These are phyloP conservation scores for Caenorhabditis japonica DNA, from an alignment of 2,888 invertebrate genomes.

Conservation along the genomic window DNA sequence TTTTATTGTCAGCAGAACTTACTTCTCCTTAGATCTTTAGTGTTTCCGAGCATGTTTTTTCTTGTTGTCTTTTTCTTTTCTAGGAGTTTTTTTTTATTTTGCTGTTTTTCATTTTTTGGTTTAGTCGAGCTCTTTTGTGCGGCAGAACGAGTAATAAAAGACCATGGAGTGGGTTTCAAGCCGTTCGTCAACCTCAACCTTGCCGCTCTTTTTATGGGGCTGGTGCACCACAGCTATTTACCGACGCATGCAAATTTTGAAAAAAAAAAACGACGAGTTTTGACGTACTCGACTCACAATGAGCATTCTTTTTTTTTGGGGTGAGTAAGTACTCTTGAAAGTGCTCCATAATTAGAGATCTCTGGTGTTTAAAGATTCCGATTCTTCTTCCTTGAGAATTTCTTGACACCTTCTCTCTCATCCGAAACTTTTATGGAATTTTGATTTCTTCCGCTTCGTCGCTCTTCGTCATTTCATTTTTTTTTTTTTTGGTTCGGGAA, in stretches of 20 bases:
- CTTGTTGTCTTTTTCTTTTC: conserved; percentile 8
- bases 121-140: conserved; percentile 1
- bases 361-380: conserved; percentile 2
- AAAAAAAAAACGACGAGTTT: conserved; percentile 1
- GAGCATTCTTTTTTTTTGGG: not conserved
- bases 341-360: conserved; percentile 14
- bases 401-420: no score
- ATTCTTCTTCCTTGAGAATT: no score
- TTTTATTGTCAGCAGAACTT: conserved; percentile 11
- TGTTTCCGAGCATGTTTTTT: conserved; percentile 13
- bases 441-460: conserved; percentile 5
- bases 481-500: conserved; percentile 1
- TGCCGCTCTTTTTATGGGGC: conserved; percentile 13
- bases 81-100: not conserved
- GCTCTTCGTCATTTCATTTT: conserved; percentile 4
- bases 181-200: not conserved
- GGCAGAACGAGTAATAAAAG: conserved; percentile 31
- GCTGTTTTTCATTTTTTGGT: conserved; percentile 2
- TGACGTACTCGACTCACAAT: conserved; percentile 4
- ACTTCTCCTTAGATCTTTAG: conserved; percentile 5
- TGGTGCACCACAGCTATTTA: not conserved
- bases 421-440: not conserved
- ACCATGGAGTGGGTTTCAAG: conserved; percentile 14
- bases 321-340: not conserved
- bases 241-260: conserved; percentile 13